Evolutionary conservation across 2,888 invertebrate genomes (phyloP).

Genomic region (Netelia inedita): DNA sequence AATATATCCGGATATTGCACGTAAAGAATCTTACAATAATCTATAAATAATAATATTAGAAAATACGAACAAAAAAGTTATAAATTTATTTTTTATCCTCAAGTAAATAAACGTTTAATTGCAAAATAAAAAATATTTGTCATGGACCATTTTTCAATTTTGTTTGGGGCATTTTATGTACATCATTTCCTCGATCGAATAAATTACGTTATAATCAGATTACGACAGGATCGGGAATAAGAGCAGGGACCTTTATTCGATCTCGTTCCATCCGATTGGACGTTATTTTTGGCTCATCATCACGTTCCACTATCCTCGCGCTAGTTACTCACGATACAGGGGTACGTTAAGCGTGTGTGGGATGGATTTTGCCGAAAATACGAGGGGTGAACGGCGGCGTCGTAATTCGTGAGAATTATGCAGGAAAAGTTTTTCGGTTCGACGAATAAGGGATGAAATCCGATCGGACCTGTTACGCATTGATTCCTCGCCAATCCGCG

Average conservation of each 20-base stretch:
- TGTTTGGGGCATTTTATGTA: neutral
- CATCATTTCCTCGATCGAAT: constrained; percentile 33
- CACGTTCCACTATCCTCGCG: neutral
- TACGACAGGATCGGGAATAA: constrained; percentile 44
- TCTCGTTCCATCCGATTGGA: constrained; percentile 53
- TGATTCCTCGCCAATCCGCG: constrained; percentile 42
- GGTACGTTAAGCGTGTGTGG: neutral
- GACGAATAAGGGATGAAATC: constrained; percentile 23
- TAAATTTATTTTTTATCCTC: too few species aligned
- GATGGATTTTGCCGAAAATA: constrained; percentile 7
- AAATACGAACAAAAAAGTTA: too few species aligned
- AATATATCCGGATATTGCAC: too few species aligned
- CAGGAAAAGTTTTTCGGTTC: constrained; percentile 40
- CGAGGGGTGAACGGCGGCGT: constrained; percentile 9
- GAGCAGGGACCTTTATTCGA: constrained; percentile 57
- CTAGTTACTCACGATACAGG: constrained; percentile 35
- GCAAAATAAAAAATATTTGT: too few species aligned
- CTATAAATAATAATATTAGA: too few species aligned
- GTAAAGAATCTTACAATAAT: too few species aligned
- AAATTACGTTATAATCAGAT: constrained; percentile 28
- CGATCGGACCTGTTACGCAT: constrained; percentile 43
- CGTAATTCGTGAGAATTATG: constrained; percentile 63
- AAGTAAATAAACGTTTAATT: too few species aligned
- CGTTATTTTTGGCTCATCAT: constrained; percentile 18
- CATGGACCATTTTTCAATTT: neutral